These are phyloP conservation scores for Sebastes iracundus DNA, from an alignment of 2,797 vertebrate genomes.

Conservation along the genomic window DNA sequence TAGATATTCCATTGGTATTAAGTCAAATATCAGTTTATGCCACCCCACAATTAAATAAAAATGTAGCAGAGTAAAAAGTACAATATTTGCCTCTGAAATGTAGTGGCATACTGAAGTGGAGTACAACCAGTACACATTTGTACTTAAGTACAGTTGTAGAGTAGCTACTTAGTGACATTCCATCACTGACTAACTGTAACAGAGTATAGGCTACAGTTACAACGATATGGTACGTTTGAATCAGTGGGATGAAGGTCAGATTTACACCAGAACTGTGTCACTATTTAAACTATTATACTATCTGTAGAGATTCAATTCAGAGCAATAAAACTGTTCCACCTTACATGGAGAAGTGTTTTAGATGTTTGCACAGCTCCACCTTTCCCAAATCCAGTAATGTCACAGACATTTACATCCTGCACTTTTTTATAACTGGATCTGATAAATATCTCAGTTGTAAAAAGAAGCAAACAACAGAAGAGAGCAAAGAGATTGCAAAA, in stretches of 20 bases:
- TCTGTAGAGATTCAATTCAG: neutral
- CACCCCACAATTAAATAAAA: too few relatives aligned
- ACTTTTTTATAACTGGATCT: neutral
- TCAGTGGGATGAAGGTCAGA: neutral
- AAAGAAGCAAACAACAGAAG: neutral
- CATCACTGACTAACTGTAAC: neutral
- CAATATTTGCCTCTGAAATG: neutral
- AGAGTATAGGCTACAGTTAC: neutral
- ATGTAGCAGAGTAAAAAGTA: neutral
- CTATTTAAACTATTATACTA: neutral
- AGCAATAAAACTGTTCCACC: neutral
- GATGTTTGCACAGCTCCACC: neutral
- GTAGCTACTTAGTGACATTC: neutral
- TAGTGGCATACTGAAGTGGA: neutral
- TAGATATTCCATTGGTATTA: too few relatives aligned
- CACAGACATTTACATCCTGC: neutral
- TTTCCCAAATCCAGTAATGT: neutral
- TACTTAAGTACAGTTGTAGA: neutral
- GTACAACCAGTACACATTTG: neutral
- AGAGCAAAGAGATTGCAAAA: neutral
- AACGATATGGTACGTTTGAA: neutral
- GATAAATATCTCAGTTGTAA: neutral
- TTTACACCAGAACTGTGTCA: neutral
- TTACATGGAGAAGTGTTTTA: neutral
- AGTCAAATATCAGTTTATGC: too few relatives aligned